phyloP scores from a whole-genome alignment of 2,113 vertebrate species.

The Corynorhinus townsendii region DNA sequence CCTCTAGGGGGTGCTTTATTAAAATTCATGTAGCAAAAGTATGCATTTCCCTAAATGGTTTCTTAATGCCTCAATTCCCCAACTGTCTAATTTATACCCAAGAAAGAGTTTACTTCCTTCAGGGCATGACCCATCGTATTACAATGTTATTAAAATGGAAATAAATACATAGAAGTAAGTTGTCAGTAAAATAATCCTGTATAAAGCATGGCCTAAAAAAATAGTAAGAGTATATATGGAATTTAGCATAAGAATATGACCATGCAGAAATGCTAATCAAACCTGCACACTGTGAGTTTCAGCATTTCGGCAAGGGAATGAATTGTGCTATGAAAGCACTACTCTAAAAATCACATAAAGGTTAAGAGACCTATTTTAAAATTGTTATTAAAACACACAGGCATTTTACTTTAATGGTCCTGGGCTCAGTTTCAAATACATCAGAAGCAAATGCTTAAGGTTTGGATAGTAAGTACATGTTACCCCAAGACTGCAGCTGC shows the following conservation, averaged over 20 bases:
- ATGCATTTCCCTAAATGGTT: constrained; percentile 14
- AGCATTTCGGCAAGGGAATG: background rate
- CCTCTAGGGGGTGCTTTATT: background rate
- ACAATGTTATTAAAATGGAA: constrained; percentile 38
- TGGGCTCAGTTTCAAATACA: constrained; percentile 16
- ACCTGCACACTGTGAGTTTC: background rate
- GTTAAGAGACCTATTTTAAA: constrained; percentile 33
- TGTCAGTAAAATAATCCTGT: constrained; percentile 54
- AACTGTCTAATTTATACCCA: constrained; percentile 33
- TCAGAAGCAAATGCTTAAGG: constrained; percentile 11
- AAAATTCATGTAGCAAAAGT: background rate
- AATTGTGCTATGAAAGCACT: constrained; percentile 35
- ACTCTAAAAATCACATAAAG: constrained; percentile 37
- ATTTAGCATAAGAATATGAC: background rate
- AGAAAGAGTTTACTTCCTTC: constrained; percentile 31
- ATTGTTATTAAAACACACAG: constrained; percentile 26
- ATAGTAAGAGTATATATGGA: background rate
- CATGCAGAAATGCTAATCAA: constrained; percentile 42
- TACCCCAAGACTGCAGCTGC: background rate
- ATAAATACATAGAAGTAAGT: constrained; percentile 42
- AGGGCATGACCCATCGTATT: background rate
- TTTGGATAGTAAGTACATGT: background rate
- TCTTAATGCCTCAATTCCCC: background rate
- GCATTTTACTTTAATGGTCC: constrained; percentile 26
- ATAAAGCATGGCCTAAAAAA: constrained; percentile 7